These are phyloP conservation scores for Mesocricetus auratus DNA, from an alignment of 2,113 vertebrate species.

Conservation along the genomic window DNA sequence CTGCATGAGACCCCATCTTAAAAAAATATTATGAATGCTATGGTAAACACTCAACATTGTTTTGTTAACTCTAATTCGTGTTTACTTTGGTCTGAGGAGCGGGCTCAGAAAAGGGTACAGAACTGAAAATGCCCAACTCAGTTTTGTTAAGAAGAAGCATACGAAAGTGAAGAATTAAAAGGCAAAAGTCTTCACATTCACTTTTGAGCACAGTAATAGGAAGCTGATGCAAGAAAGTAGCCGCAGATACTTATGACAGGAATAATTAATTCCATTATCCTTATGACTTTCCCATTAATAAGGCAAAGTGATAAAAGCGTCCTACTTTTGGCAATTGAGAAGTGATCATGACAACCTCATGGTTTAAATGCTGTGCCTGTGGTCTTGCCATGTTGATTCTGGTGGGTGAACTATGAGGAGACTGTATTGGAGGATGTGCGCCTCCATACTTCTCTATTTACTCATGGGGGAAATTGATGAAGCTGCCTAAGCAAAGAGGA, in stretches of 20 bases:
- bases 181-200: background rate
- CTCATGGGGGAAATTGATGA: background rate
- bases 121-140: background rate
- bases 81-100: background rate
- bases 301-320: slow-evolving; percentile 13
- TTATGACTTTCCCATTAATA: background rate
- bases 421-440: background rate
- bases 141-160: background rate
- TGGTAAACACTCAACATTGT: background rate
- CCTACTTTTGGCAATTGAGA: slow-evolving; percentile 4
- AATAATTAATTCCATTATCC: slow-evolving; percentile 35
- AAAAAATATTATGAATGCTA: background rate
- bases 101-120: background rate
- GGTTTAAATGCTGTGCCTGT: background rate
- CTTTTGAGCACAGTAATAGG: background rate
- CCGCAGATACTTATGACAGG: background rate
- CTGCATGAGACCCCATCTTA: background rate
- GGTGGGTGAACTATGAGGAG: slow-evolving; percentile 26
- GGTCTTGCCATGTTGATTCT: slow-evolving; percentile 32
- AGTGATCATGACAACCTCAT: background rate
- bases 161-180: background rate
- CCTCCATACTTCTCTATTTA: background rate
- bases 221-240: background rate
- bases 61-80: background rate
- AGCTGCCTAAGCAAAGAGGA: background rate